Evolutionary conservation across 1,140 invertebrate genomes (phyloP).

Genomic region (Drosophila jambulina): DNA sequence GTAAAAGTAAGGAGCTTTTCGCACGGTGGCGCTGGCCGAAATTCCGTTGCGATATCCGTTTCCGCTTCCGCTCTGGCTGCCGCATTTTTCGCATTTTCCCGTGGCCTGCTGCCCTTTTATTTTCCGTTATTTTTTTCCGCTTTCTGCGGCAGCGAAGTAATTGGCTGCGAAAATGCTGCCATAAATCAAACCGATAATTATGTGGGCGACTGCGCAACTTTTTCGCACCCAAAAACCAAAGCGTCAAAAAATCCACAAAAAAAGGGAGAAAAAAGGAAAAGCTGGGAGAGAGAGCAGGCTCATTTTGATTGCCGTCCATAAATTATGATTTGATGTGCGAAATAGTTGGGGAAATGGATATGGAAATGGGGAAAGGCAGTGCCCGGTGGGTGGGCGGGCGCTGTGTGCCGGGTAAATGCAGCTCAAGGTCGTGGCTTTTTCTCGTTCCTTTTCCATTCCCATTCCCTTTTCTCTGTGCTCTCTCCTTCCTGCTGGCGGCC

Average conservation of each 20-base stretch:
- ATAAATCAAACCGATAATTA: conserved; percentile 83
- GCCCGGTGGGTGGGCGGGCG: neutral
- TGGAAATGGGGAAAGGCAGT: conserved; percentile 19
- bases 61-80: conserved; percentile 38
- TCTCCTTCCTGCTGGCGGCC: conserved; percentile 23
- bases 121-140: conserved; percentile 19
- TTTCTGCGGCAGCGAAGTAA: conserved; percentile 63
- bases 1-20: too few relatives aligned
- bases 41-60: conserved; percentile 60
- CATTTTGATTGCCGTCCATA: conserved; percentile 66
- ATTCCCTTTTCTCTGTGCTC: neutral
- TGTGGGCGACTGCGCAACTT: conserved; percentile 74
- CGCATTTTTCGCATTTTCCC: conserved; percentile 10
- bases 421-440: conserved; percentile 46
- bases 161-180: conserved; percentile 80
- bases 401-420: conserved; percentile 23
- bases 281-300: conserved; percentile 1
- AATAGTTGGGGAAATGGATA: conserved; percentile 59
- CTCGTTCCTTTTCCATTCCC: neutral
- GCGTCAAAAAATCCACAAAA: conserved; percentile 23
- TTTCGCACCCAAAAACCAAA: conserved; percentile 34
- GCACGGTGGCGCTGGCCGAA: conserved; percentile 1
- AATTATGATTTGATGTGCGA: conserved; percentile 79
- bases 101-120: neutral
- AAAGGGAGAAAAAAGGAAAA: neutral